A percentile compares a stretch with the other conserved stretches of the same genome.
Conservation (phyloP, 2,113 vertebrate genomes). For the Apodemus speciosus region DNA sequence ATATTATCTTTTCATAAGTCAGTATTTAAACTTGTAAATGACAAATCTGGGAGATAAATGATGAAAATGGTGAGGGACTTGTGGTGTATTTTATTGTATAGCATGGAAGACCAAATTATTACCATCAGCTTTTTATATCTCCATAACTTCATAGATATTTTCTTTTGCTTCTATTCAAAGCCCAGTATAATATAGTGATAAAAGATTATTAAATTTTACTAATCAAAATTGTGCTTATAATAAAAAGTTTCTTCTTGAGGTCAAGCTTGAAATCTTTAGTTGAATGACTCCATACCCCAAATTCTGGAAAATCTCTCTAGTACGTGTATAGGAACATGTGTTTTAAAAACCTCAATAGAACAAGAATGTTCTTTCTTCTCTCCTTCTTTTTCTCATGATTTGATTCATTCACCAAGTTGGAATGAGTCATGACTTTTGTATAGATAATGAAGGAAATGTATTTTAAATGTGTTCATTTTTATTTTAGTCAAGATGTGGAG, state of each 20-base stretch:
- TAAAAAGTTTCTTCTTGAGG: not conserved
- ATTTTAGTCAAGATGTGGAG: not conserved
- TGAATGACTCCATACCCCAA: accelerated
- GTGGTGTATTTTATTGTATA: not conserved
- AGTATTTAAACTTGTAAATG: not conserved
- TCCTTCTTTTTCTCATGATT: not conserved
- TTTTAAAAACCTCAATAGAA: not conserved
- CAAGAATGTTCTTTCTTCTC: not conserved
- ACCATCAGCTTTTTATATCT: not conserved
- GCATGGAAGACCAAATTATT: not conserved
- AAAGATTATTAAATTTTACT: not conserved
- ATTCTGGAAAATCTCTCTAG: not conserved
- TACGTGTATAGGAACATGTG: not conserved
- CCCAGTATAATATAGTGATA: not conserved
- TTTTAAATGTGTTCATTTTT: not conserved
- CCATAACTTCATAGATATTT: not conserved
- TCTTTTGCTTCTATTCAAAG: not conserved
- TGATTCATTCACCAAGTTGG: not conserved
- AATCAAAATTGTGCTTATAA: not conserved
- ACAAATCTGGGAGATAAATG: not conserved
- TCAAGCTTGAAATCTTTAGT: not conserved
- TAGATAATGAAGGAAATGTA: not conserved
- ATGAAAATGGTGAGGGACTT: not conserved
- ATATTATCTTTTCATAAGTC: not conserved
- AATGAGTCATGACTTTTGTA: not conserved